These are phyloP conservation scores for Zingel zingel DNA, from an alignment of 2,113 vertebrate species.

Conservation along the genomic window DNA sequence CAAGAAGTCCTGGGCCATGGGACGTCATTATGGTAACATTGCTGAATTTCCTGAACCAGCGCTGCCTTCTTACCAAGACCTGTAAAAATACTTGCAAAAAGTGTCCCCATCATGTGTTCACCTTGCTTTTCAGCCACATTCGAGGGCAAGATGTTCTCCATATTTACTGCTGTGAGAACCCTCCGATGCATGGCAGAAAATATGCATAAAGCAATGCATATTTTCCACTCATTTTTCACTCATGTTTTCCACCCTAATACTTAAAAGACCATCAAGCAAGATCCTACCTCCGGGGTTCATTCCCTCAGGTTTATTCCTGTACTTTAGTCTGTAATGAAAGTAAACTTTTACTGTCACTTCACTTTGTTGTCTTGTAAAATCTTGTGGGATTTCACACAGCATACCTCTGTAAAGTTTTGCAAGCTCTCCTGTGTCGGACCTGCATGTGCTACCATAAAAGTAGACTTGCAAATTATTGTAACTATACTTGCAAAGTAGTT, in stretches of 20 bases:
- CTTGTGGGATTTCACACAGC: constrained; percentile 47
- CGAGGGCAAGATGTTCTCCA: constrained; percentile 63
- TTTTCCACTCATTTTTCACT: constrained; percentile 72
- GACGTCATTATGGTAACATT: constrained; percentile 2
- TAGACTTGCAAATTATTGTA: constrained; percentile 18
- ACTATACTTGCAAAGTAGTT: constrained; percentile 15
- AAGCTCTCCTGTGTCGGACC: constrained; percentile 30
- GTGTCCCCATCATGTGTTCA: constrained; percentile 55
- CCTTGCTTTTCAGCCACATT: constrained; percentile 51
- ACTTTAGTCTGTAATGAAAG: constrained; percentile 54
- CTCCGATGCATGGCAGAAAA: constrained; percentile 44
- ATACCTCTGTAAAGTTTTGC: constrained; percentile 51
- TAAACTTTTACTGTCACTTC: constrained; percentile 58
- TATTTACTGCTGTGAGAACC: constrained; percentile 64
- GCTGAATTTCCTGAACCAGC: constrained; percentile 1
- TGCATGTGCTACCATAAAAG: constrained; percentile 44
- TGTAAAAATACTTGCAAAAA: constrained; percentile 24
- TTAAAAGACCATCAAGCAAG: constrained; percentile 58
- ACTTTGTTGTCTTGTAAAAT: constrained; percentile 63
- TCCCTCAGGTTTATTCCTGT: constrained; percentile 54
- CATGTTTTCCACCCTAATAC: constrained; percentile 65
- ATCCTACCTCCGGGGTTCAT: constrained; percentile 41
- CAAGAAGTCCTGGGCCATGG: not conserved
- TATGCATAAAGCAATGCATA: constrained; percentile 69
- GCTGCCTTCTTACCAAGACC: constrained; percentile 2